These are phyloP conservation scores for Aphidius colemani DNA, from an alignment of 2,888 invertebrate genomes.

Conservation along the genomic window DNA sequence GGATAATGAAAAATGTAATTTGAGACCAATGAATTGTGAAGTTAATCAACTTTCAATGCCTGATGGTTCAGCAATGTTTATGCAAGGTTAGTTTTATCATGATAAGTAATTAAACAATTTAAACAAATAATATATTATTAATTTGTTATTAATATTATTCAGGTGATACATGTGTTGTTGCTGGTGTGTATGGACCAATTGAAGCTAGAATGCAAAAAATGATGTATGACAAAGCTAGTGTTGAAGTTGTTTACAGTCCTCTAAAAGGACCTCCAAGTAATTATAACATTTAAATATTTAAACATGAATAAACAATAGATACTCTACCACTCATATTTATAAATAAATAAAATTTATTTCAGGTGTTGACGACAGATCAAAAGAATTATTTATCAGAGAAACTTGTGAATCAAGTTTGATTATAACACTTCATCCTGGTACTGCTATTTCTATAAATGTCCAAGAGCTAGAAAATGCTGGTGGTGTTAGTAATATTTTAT, in stretches of 20 bases:
- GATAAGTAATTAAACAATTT: conserved; percentile 1
- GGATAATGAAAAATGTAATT: conserved; percentile 37
- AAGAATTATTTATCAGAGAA: conserved; percentile 76
- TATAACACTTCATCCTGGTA: conserved; percentile 76
- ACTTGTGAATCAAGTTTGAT: conserved; percentile 77
- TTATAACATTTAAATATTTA: conserved; percentile 31
- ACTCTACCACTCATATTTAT: conserved; percentile 2
- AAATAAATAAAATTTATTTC: conserved; percentile 25
- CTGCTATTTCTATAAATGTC: conserved; percentile 76
- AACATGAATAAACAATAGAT: background rate
- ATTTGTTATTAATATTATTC: conserved; percentile 38
- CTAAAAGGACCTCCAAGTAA: conserved; percentile 75
- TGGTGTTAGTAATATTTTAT: conserved; percentile 75
- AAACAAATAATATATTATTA: conserved; percentile 16
- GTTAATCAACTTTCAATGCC: conserved; percentile 74
- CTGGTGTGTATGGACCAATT: conserved; percentile 81
- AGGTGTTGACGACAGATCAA: conserved; percentile 72
- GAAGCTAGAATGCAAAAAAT: conserved; percentile 79
- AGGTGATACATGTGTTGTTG: conserved; percentile 80
- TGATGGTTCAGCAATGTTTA: conserved; percentile 78
- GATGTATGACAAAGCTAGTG: conserved; percentile 75
- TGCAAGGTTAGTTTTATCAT: conserved; percentile 68
- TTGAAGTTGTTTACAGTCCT: conserved; percentile 79
- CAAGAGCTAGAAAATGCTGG: conserved; percentile 88
- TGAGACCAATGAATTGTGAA: conserved; percentile 69